Conservation (phyloP, 2,797 vertebrate genomes). For the Phoebastria nigripes region DNA sequence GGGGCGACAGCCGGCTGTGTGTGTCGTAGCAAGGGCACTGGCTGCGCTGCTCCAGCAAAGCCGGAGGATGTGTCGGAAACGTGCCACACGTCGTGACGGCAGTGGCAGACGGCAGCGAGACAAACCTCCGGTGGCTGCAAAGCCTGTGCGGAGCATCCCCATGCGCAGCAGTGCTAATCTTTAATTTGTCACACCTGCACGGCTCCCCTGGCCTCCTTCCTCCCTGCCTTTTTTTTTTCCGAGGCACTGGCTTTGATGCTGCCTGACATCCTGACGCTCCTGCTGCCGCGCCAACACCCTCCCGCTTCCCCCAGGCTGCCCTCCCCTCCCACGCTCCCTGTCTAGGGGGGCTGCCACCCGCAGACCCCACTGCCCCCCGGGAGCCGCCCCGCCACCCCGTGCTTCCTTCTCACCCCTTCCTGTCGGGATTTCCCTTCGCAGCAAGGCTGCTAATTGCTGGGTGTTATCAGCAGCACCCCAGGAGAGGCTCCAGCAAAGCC, state of each 20-base stretch:
- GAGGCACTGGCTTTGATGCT: neutral
- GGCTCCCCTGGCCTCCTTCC: neutral
- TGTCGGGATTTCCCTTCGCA: neutral
- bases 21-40: neutral
- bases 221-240: neutral
- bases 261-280: neutral
- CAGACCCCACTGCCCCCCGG: too few relatives aligned
- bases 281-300: neutral
- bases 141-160: neutral
- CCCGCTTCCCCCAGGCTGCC: neutral
- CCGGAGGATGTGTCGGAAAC: neutral
- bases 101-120: neutral
- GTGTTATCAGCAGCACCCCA: neutral
- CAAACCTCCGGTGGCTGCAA: neutral
- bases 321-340: neutral
- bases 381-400: accelerated
- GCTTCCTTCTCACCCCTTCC: neutral
- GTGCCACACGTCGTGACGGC: neutral
- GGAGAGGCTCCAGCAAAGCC: neutral
- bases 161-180: neutral
- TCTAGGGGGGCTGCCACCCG: accelerated
- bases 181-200: conserved; percentile 57
- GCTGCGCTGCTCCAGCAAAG: neutral
- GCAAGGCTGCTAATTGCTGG: neutral
- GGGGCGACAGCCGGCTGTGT: neutral